Base-by-base conservation (phyloP, 2,113 vertebrate genomes). In the Geococcyx californianus region DNA sequence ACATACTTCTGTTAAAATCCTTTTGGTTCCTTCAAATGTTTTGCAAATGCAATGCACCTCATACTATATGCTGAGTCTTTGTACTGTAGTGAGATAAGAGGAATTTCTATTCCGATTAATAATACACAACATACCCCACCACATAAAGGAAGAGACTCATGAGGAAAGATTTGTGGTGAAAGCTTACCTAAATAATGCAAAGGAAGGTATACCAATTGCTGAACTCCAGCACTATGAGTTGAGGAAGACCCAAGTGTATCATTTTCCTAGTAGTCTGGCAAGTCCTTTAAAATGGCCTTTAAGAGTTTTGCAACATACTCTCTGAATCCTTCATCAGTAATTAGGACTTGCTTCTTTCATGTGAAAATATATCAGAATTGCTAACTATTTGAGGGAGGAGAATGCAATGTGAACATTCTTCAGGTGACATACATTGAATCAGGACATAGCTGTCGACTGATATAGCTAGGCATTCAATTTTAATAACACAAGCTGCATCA, bases 311-410 rank as follows among this genome's bases (percentile, higher is more conserved):
- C 82, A 89, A 38, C 76, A 80, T 86, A 38, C 59, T 88, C 55
- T 68, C 75, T 93, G 79, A 77, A 74, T 59, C 89, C 49, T 94
- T 93, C 87, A 90, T 75, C 84, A 93, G 62, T 60, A 68, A 68
- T 94, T 56, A 94, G 64, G 60, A 63, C 4, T 89, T 70, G 49
- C 31, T 87, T 84, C 34, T 87, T 89, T 81, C 74, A 38, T 92
- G 60, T 69, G 88, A 87, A 92, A 94, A 89, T 31, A 59, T 31
- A 82, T 93, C 91, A 76, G 56, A 92, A 74, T 8, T 94, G 86
- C 58, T 94, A 91, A 86, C 47, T 42, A 12, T 67, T 89, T 60
- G 40, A 26, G 47, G 75, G 66, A 94, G 55, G 28, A 81, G 60
- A 82, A 96, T 90, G 42, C 52, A 60, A 73, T 42, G 77, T 67